These are phyloP conservation scores for Geophilus truncorum DNA, from an alignment of 2,888 invertebrate genomes.

Conservation along the genomic window DNA sequence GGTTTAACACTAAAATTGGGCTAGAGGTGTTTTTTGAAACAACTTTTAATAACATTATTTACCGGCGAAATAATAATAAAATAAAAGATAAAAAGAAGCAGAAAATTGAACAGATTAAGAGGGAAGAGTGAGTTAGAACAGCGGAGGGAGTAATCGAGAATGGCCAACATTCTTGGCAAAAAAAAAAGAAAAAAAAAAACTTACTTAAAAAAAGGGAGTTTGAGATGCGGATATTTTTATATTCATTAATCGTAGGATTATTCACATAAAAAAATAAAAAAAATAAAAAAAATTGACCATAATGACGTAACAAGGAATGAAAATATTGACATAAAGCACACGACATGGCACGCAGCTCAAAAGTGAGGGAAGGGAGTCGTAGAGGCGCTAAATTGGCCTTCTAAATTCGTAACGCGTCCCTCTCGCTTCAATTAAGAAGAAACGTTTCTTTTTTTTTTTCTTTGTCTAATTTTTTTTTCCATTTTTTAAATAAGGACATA, in stretches of 20 bases:
- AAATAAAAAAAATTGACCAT: background rate
- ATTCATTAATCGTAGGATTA: background rate
- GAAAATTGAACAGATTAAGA: too few species aligned
- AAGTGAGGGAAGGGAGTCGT: too few species aligned
- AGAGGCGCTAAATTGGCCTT: too few species aligned
- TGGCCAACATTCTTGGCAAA: background rate
- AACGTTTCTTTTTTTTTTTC: background rate
- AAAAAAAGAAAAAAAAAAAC: background rate
- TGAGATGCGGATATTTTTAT: background rate
- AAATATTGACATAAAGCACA: background rate
- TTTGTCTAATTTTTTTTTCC: background rate
- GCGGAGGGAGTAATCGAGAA: background rate
- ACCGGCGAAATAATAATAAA: too few species aligned
- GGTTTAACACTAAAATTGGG: too few species aligned
- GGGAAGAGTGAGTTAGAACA: background rate
- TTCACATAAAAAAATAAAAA: background rate
- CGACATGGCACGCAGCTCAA: too few species aligned
- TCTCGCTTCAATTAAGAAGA: background rate
- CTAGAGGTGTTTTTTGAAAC: too few species aligned
- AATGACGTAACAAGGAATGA: background rate
- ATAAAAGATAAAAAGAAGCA: too few species aligned
- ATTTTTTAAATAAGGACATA: background rate
- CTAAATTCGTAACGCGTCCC: background rate
- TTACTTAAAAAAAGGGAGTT: background rate
- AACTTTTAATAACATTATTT: too few species aligned